These are phyloP conservation scores for Aethes cnicana DNA, from an alignment of 2,888 invertebrate species.

Conservation along the genomic window DNA sequence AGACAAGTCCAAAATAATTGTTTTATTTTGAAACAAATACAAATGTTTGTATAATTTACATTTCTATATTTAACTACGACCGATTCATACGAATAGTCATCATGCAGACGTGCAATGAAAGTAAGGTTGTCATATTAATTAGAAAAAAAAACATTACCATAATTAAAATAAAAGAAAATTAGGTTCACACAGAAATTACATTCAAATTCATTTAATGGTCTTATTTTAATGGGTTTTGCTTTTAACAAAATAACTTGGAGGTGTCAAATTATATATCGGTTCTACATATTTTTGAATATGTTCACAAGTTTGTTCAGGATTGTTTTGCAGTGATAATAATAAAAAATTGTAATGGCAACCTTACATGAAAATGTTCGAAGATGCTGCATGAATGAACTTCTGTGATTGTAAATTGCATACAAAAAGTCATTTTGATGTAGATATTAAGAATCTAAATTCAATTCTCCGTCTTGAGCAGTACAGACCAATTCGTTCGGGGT, in stretches of 20 bases:
- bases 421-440: conserved; percentile 1
- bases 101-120: conserved; percentile 37
- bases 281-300: too few relatives aligned
- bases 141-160: too few relatives aligned
- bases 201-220: neutral
- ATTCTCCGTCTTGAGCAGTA: conserved; percentile 61
- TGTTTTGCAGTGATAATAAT: conserved; percentile 14
- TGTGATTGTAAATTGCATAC: conserved; percentile 4
- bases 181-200: too few relatives aligned
- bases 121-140: conserved; percentile 65
- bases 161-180: too few relatives aligned
- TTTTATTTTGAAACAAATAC: conserved; percentile 33
- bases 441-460: conserved; percentile 49
- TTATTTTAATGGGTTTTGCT: neutral
- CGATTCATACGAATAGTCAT: conserved; percentile 35
- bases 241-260: neutral
- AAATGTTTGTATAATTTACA: conserved; percentile 61
- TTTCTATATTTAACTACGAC: conserved; percentile 51
- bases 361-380: conserved; percentile 62
- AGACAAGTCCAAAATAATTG: conserved; percentile 17
- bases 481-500: conserved; percentile 52
- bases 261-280: too few relatives aligned
- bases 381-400: conserved; percentile 42
- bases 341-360: conserved; percentile 63
- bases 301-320: too few relatives aligned